Conservation (phyloP, 2,888 invertebrate genomes). For the Acanthacorydalis orientalis region DNA sequence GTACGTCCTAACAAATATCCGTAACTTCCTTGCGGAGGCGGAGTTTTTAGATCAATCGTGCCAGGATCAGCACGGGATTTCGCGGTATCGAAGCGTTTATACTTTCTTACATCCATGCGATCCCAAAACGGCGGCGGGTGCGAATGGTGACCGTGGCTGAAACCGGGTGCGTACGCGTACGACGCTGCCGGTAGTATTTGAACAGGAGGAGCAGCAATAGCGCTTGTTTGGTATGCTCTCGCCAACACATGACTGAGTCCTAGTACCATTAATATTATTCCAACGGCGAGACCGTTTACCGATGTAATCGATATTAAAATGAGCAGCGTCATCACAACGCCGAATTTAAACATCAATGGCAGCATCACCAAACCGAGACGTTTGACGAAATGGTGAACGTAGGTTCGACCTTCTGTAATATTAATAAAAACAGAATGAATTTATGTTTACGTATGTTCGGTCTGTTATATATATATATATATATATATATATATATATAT, state of each 20-base stretch:
- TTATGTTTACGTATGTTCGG: neutral
- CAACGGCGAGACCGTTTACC: constrained; percentile 56
- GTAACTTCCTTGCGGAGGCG: too few species aligned
- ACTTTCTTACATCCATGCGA: neutral
- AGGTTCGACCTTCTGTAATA: constrained; percentile 42
- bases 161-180: neutral
- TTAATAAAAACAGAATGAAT: constrained; percentile 18
- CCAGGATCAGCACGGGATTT: too few species aligned
- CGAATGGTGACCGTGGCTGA: neutral
- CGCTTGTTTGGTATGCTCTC: constrained; percentile 22
- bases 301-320: constrained; percentile 53
- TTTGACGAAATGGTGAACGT: constrained; percentile 54
- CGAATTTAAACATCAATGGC: constrained; percentile 59
- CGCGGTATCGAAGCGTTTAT: too few species aligned
- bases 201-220: constrained; percentile 26
- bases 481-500: too few species aligned
- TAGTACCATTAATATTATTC: constrained; percentile 33
- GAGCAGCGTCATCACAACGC: constrained; percentile 54
- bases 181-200: constrained; percentile 18
- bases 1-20: too few species aligned
- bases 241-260: constrained; percentile 24
- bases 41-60: too few species aligned
- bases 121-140: too few species aligned
- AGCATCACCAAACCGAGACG: constrained; percentile 52
- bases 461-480: too few species aligned